phyloP scores from a whole-genome alignment of 2,888 invertebrate genomes.

The Ormia ochracea region DNA sequence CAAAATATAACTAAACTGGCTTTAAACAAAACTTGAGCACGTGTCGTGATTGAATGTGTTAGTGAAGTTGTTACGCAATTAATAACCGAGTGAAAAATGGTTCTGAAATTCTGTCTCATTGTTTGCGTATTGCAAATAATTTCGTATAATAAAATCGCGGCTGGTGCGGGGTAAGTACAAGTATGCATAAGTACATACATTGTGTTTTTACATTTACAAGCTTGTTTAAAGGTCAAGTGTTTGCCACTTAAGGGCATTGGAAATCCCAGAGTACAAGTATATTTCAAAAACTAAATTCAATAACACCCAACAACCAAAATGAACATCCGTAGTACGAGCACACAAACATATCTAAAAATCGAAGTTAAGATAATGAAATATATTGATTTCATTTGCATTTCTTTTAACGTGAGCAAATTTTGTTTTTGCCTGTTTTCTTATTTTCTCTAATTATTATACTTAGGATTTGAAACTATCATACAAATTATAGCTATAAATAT shows the following conservation, averaged over 20 bases:
- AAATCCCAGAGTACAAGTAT: slow-evolving; percentile 34
- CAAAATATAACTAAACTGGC: background rate
- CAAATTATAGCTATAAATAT: no score
- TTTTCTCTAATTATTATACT: no score
- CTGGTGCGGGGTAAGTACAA: slow-evolving; percentile 46
- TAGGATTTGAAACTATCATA: no score
- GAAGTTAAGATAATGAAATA: no score
- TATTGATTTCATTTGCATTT: no score
- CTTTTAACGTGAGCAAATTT: no score
- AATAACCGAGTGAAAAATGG: slow-evolving; percentile 26
- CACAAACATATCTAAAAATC: no score
- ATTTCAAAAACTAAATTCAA: background rate
- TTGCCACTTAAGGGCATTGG: background rate
- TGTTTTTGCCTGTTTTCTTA: no score
- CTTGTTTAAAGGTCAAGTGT: background rate
- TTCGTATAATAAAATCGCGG: slow-evolving; percentile 5
- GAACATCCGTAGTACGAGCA: no score
- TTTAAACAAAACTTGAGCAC: background rate
- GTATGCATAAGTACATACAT: background rate
- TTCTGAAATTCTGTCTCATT: slow-evolving; percentile 18
- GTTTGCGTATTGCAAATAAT: slow-evolving; percentile 43
- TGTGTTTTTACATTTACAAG: background rate
- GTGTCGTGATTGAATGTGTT: background rate
- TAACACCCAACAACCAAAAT: no score
- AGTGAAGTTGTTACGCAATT: background rate